phyloP scores from a whole-genome alignment of 2,888 invertebrate species.

The Ptychoptera albimana region DNA sequence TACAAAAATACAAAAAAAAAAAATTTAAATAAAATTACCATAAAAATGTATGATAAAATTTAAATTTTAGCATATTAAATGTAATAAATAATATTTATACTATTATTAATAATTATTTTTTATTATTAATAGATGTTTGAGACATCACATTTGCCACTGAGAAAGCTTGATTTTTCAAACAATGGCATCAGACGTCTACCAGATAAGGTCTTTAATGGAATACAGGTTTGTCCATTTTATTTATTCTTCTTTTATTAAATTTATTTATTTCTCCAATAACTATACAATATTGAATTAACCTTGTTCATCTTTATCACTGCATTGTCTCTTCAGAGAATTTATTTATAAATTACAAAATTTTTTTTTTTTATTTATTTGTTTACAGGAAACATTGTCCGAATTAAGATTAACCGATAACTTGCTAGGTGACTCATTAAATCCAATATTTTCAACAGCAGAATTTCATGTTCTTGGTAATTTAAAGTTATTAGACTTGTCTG shows the following conservation, averaged over 20 bases:
- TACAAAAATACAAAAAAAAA: no score
- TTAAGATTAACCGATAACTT: constrained; percentile 62
- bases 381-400: constrained; percentile 45
- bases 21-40: no score
- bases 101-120: no score
- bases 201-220: constrained; percentile 52
- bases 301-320: not conserved
- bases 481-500: constrained; percentile 58
- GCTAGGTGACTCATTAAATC: constrained; percentile 79
- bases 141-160: constrained; percentile 52
- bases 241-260: not conserved
- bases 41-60: no score
- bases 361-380: not conserved
- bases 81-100: no score
- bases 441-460: constrained; percentile 76
- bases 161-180: constrained; percentile 64
- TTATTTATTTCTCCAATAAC: not conserved
- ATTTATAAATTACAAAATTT: no score
- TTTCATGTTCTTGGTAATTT: constrained; percentile 60
- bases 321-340: constrained; percentile 1
- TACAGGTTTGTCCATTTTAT: constrained; percentile 28
- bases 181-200: constrained; percentile 67
- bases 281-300: not conserved
- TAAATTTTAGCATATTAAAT: no score
- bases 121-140: constrained; percentile 36